These are phyloP conservation scores for Dromococcyx pavoninus DNA, from an alignment of 2,797 vertebrate genomes.

Conservation along the genomic window DNA sequence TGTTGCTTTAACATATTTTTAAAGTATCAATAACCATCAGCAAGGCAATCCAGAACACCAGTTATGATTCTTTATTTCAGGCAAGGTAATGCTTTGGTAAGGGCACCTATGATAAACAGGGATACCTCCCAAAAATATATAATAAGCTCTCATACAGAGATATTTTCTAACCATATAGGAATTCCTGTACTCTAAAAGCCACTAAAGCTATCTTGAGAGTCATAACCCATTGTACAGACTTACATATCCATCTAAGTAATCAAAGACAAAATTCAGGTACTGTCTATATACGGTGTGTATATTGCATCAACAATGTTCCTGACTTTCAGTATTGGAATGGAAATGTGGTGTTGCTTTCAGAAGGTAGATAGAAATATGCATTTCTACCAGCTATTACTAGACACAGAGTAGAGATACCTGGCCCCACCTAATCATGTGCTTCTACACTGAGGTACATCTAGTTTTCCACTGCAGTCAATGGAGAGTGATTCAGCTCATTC, in stretches of 20 bases:
- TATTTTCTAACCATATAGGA: neutral
- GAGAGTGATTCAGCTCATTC: neutral
- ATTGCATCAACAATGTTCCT: neutral
- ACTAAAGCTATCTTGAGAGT: neutral
- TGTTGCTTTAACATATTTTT: neutral
- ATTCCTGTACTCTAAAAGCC: conserved; percentile 21
- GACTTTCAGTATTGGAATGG: neutral
- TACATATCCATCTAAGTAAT: neutral
- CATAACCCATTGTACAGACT: neutral
- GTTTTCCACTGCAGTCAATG: neutral
- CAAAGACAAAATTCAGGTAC: neutral
- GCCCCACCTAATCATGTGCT: neutral
- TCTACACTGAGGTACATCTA: neutral
- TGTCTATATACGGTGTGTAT: neutral
- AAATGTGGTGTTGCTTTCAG: neutral
- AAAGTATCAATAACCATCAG: neutral
- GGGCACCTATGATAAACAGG: neutral
- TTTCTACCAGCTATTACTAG: neutral
- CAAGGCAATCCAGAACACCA: neutral
- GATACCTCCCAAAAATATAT: neutral
- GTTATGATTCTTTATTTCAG: neutral
- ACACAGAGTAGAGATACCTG: neutral
- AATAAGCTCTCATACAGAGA: neutral
- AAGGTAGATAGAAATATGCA: neutral
- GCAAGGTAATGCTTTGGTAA: conserved; percentile 10